Evolutionary conservation across 1,140 invertebrate genomes (phyloP).

Genomic region (Drosophila gunungcola): DNA sequence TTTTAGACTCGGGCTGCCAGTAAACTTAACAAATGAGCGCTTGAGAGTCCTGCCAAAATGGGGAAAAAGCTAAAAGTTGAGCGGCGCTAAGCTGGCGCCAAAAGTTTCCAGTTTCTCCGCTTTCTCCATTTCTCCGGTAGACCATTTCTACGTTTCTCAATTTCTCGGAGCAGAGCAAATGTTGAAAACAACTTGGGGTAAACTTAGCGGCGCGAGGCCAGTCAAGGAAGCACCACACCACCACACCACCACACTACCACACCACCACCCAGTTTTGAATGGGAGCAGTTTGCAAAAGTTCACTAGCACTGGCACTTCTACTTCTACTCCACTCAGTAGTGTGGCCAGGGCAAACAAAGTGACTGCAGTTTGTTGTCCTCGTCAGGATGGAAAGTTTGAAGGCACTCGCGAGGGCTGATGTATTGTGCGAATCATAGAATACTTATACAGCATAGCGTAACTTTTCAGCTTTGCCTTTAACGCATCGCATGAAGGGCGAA

Average conservation of each 20-base stretch:
- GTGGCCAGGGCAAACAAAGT: constrained; percentile 55
- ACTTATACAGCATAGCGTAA: constrained; percentile 12
- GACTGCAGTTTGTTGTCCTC: constrained; percentile 57
- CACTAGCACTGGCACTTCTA: constrained; percentile 18
- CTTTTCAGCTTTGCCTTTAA: constrained; percentile 5
- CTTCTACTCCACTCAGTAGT: constrained; percentile 13
- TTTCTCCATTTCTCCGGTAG: constrained; percentile 1
- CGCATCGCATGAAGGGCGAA: not conserved
- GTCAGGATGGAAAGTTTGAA: constrained; percentile 20
- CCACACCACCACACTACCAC: no score
- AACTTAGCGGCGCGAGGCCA: constrained; percentile 28
- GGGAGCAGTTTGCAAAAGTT: constrained; percentile 32
- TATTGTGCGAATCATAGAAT: constrained; percentile 39
- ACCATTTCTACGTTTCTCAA: constrained; percentile 3
- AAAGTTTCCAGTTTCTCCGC: constrained; percentile 35
- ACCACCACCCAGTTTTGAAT: constrained; percentile 8
- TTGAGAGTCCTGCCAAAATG: constrained; percentile 46
- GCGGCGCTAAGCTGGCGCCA: constrained; percentile 60
- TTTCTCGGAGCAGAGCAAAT: constrained; percentile 15
- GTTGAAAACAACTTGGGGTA: constrained; percentile 20
- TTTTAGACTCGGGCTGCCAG: constrained; percentile 28
- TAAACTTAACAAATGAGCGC: constrained; percentile 69
- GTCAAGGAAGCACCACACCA: constrained; percentile 18
- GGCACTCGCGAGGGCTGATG: constrained; percentile 32
- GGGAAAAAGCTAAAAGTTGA: constrained; percentile 32